These are phyloP conservation scores for Actinernus sp. DNA, from an alignment of 92 coral and sea anemone species.

Conservation along the genomic window DNA sequence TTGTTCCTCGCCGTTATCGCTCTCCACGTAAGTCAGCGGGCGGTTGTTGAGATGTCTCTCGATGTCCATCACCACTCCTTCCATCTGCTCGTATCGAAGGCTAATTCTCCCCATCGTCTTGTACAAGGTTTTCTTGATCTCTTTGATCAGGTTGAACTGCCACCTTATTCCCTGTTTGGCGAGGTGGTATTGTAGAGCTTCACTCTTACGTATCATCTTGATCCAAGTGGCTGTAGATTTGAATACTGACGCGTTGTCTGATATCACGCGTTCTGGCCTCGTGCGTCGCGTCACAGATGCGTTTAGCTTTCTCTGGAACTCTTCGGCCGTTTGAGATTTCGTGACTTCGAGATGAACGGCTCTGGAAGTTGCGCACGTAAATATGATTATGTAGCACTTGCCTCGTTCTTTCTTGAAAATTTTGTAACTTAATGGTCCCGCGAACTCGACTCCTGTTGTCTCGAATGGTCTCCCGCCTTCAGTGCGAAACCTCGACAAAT, in stretches of 20 bases:
- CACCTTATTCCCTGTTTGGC: constrained; percentile 43
- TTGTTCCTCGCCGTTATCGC: constrained; percentile 54
- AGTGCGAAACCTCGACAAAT: neutral
- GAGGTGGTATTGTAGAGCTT: constrained; percentile 31
- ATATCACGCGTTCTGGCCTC: constrained; percentile 38
- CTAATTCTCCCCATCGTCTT: constrained; percentile 58
- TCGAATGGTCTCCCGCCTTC: constrained; percentile 13
- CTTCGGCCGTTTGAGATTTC: constrained; percentile 73
- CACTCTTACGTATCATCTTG: constrained; percentile 44
- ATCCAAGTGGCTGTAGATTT: constrained; percentile 63
- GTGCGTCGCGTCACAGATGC: constrained; percentile 42
- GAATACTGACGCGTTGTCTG: constrained; percentile 54
- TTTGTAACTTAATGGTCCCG: constrained; percentile 66
- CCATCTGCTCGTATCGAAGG: constrained; percentile 44
- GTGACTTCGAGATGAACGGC: too few relatives aligned
- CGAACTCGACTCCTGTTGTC: constrained; percentile 56
- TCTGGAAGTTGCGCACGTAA: too few relatives aligned
- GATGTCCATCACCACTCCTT: constrained; percentile 52
- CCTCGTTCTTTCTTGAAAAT: constrained; percentile 42
- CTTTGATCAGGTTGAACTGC: constrained; percentile 66
- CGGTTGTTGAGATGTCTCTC: constrained; percentile 64
- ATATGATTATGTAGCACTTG: constrained; percentile 48
- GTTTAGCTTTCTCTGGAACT: constrained; percentile 38
- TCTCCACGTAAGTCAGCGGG: constrained; percentile 57
- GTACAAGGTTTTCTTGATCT: constrained; percentile 61